Evolutionary conservation across 1,140 invertebrate species (phyloP).

Genomic region (Plectrocnemia conspersa): DNA sequence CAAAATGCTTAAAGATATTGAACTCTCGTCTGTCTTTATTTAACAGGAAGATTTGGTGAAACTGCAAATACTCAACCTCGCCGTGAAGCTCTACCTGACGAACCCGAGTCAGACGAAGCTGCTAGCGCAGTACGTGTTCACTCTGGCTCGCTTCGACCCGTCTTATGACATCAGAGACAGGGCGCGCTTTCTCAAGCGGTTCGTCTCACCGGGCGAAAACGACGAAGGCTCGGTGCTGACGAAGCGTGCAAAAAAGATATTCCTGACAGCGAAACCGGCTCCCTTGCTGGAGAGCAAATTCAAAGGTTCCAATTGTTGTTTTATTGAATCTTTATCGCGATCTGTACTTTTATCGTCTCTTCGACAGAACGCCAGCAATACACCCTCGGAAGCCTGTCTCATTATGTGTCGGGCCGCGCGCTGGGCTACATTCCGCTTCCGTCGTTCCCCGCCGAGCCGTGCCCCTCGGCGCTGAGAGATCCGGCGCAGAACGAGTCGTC

Average conservation of each 20-base stretch:
- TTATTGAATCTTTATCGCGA: constrained; percentile 7
- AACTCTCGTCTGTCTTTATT: too few relatives aligned
- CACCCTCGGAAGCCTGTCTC: constrained; percentile 92
- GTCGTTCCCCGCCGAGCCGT: constrained; percentile 71
- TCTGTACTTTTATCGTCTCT: neutral
- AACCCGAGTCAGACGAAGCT: constrained; percentile 83
- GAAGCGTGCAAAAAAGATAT: constrained; percentile 76
- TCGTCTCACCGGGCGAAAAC: constrained; percentile 62
- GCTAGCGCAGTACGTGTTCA: constrained; percentile 92
- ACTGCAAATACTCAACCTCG: constrained; percentile 91
- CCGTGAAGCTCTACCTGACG: constrained; percentile 87
- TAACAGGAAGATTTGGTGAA: constrained; percentile 90
- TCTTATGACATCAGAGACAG: constrained; percentile 98
- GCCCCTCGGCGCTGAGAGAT: constrained; percentile 74
- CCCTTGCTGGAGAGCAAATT: constrained; percentile 70
- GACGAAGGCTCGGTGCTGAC: constrained; percentile 56
- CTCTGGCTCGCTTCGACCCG: constrained; percentile 94
- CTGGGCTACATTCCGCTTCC: constrained; percentile 86
- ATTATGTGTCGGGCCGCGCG: constrained; percentile 84
- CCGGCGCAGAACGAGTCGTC: constrained; percentile 46
- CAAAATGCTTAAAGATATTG: too few relatives aligned
- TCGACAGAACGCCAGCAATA: constrained; percentile 73
- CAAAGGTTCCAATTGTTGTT: constrained; percentile 43
- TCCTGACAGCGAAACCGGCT: constrained; percentile 89
- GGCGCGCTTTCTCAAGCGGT: constrained; percentile 77